A percentile compares a stretch with the other conserved stretches of the same genome.
These are phyloP conservation scores for Hemibagrus wyckioides DNA, from an alignment of 2,113 vertebrate genomes.

Conservation along the genomic window DNA sequence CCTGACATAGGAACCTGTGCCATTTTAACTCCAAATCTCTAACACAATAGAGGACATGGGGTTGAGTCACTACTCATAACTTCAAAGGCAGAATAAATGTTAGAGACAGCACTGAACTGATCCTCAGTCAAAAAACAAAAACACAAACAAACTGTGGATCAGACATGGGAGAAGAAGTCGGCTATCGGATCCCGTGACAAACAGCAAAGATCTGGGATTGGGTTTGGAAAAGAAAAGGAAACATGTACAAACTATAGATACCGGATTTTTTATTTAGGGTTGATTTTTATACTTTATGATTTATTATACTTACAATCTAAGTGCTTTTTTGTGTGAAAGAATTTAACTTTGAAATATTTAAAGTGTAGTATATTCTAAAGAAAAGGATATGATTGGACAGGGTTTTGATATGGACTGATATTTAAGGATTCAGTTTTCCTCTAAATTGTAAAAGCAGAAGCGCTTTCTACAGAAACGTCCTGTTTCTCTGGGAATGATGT, in stretches of 20 bases:
- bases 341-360: not conserved
- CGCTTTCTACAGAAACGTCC: not conserved
- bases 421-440: not conserved
- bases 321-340: not conserved
- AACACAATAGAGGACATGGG: not conserved
- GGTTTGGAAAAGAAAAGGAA: too few relatives aligned
- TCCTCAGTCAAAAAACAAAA: not conserved
- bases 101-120: not conserved
- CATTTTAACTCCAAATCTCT: not conserved
- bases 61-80: not conserved
- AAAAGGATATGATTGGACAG: not conserved
- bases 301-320: not conserved
- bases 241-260: too few relatives aligned
- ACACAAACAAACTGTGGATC: not conserved
- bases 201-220: too few relatives aligned
- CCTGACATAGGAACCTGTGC: conserved; percentile 33
- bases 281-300: not conserved
- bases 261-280: too few relatives aligned
- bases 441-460: not conserved
- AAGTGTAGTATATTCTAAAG: not conserved
- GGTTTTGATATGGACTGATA: not conserved
- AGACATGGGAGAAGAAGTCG: not conserved
- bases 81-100: not conserved
- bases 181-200: too few relatives aligned
- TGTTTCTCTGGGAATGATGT: not conserved